phyloP scores from a whole-genome alignment of 1,140 invertebrate genomes.

The Macrocentrus cingulum region DNA sequence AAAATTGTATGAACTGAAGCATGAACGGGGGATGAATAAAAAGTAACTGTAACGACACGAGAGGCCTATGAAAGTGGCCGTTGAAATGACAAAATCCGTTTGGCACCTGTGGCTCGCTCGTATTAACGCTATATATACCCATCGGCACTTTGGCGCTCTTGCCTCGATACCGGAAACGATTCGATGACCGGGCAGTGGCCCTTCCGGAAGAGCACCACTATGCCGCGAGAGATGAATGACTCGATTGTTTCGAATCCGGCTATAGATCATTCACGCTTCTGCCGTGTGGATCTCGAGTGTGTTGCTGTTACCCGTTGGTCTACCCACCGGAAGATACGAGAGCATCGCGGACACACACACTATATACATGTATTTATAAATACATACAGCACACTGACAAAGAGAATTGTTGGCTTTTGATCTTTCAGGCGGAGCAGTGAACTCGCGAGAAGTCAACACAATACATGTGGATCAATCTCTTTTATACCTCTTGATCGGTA shows the following conservation, averaged over 20 bases:
- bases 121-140: slow-evolving; percentile 1
- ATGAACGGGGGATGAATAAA: too few species aligned
- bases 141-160: not conserved
- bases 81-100: slow-evolving; percentile 7
- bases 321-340: not conserved
- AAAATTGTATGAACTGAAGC: too few species aligned
- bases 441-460: too few species aligned
- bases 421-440: too few species aligned
- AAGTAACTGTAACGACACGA: too few species aligned
- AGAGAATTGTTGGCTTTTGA: too few species aligned
- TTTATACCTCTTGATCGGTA: too few species aligned
- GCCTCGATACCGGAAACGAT: slow-evolving; percentile 1
- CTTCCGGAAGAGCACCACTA: not conserved
- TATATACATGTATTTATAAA: not conserved
- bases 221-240: slow-evolving; percentile 8
- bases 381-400: too few species aligned
- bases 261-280: not conserved
- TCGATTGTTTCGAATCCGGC: slow-evolving; percentile 8
- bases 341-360: too few species aligned
- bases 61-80: too few species aligned
- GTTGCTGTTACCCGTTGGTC: not conserved
- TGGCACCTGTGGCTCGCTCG: slow-evolving; percentile 7
- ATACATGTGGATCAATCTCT: too few species aligned
- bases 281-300: not conserved
- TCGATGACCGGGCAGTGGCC: slow-evolving; percentile 6